Evolutionary conservation across 2,797 vertebrate species (phyloP).

Genomic region (Potorous gilbertii): DNA sequence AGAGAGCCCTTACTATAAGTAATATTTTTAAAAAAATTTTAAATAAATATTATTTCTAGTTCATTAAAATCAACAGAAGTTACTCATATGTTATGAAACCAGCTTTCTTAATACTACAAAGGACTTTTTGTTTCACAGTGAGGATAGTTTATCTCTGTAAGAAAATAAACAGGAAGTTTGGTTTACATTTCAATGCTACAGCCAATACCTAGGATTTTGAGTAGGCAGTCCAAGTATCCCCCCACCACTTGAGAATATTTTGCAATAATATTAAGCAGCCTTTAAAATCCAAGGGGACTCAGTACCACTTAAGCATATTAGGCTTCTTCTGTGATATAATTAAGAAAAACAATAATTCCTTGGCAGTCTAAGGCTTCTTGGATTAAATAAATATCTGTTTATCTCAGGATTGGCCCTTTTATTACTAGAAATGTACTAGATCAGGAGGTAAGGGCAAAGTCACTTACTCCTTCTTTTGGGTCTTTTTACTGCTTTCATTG

Average conservation of each 20-base stretch:
- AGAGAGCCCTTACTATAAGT: neutral
- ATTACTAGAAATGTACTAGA: conserved; percentile 42
- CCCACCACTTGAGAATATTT: neutral
- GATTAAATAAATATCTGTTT: conserved; percentile 4
- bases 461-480: conserved; percentile 94
- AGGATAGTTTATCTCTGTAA: neutral
- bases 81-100: neutral
- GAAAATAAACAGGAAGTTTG: neutral
- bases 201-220: neutral
- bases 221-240: neutral
- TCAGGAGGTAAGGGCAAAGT: neutral
- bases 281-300: neutral
- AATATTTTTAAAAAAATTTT: neutral
- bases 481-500: conserved; percentile 92
- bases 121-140: neutral
- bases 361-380: neutral
- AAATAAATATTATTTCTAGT: neutral
- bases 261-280: neutral
- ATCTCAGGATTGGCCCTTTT: neutral
- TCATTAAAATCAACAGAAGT: neutral
- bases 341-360: conserved; percentile 8
- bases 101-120: neutral
- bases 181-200: neutral
- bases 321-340: conserved; percentile 14
- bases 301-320: neutral